Evolutionary conservation across 2,113 vertebrate species (phyloP).

Genomic region (Clarias gariepinus): DNA sequence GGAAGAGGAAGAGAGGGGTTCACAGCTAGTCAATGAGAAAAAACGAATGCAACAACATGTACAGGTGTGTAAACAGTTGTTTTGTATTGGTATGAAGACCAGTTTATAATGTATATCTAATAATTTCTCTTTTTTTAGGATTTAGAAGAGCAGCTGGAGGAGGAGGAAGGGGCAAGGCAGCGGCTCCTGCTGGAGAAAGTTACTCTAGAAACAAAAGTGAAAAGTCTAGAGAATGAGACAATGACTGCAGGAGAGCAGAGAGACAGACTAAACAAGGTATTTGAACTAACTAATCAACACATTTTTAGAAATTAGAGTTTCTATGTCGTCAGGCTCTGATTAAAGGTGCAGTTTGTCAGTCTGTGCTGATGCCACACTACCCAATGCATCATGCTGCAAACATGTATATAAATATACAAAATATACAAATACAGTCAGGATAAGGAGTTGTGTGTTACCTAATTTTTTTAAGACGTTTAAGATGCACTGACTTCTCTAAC

Average conservation of each 20-base stretch:
- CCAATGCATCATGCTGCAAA: background rate
- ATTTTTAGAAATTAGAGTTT: background rate
- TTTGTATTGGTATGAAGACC: background rate
- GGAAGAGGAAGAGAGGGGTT: constrained; percentile 80
- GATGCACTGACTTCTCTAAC: background rate
- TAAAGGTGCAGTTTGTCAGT: background rate
- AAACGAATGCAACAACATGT: constrained; percentile 80
- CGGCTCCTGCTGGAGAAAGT: constrained; percentile 89
- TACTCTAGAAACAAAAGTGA: constrained; percentile 81
- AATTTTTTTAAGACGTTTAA: background rate
- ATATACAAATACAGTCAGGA: background rate
- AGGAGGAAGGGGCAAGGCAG: constrained; percentile 85
- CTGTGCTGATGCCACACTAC: too few species aligned
- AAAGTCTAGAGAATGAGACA: constrained; percentile 80
- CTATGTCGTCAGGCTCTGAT: background rate
- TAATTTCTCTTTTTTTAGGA: constrained; percentile 68
- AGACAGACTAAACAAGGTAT: constrained; percentile 81
- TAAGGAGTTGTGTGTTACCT: too few species aligned
- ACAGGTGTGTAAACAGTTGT: constrained; percentile 65
- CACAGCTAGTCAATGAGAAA: constrained; percentile 78
- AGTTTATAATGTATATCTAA: background rate
- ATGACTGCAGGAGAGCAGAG: constrained; percentile 80
- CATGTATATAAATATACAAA: too few species aligned
- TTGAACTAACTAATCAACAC: background rate
- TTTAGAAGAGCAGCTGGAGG: constrained; percentile 86